Evolutionary conservation across 1,140 invertebrate species (phyloP), one percentile per base, ranked within the genome.

Genomic region (Drosophila azteca): DNA sequence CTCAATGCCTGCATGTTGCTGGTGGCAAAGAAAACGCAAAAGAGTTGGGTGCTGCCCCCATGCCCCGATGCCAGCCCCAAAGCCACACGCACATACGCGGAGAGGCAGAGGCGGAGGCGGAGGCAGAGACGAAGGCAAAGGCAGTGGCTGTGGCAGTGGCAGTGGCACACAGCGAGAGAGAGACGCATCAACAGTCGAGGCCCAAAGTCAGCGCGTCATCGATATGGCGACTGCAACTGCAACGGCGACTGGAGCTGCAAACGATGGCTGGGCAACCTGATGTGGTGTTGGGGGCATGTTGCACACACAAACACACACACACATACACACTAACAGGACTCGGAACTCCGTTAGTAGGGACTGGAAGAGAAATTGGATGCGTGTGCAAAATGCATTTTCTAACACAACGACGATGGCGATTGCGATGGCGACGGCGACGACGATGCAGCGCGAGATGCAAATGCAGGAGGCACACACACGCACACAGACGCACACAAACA

Each of bases 311-410:
- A 8, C 35, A 39, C 35, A 5, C 35, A 39, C 11, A 4, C 11
- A 13, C 11, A 39, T 11, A 11, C 9, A 39, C 20, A 17, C 17
- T 6, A 44, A 61, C 41, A 55, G 48, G 13, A 24, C 44, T 35
- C 35, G 6, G 53, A 26, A 50, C 43, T 55, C 54, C 43, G 53
- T 39, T 52, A 15, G 64, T 64, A 77, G 74, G 63, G 48, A 26
- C 41, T 20, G 50, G 8, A 68, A 45, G 76, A 87, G 82, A 87
- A 87, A 87, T 87, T 87, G 82, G 83, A 87, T 87, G 82, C 82
- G 82, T 87, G 82, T 87, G 82, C 83, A 87, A 87, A 85, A 87
- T 87, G 82, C 70, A 90, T 83, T 90, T 84, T 84, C 78, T 89
- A 84, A 84, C 84, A 79, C 83, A 83, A 69, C 79, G 62, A 83